phyloP scores from a whole-genome alignment of 2,888 invertebrate genomes.

The Phyllotreta striolata region DNA sequence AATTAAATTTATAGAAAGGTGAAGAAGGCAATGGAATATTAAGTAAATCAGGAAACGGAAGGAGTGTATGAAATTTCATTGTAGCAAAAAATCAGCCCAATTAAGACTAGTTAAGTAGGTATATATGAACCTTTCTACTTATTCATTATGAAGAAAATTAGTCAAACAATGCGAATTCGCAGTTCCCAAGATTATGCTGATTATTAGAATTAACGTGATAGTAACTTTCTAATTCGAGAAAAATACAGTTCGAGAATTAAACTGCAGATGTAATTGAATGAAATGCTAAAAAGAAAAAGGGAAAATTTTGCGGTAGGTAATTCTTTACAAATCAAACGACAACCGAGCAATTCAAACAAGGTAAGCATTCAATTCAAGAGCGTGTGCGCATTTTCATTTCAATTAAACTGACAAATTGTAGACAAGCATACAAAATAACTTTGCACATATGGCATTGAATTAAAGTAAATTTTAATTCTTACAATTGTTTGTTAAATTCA shows the following conservation, averaged over 20 bases:
- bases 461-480: too few species aligned
- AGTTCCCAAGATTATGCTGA: constrained; percentile 23
- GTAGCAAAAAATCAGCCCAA: constrained; percentile 17
- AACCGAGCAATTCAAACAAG: neutral
- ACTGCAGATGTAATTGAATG: constrained; percentile 7
- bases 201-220: constrained; percentile 25
- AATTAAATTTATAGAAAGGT: neutral
- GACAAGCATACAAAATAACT: too few species aligned
- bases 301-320: constrained; percentile 3
- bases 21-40: neutral
- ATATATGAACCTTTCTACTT: constrained; percentile 16
- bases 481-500: too few species aligned
- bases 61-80: neutral
- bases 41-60: constrained; percentile 21
- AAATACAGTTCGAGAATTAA: constrained; percentile 17
- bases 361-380: too few species aligned
- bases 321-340: constrained; percentile 9
- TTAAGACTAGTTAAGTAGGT: constrained; percentile 13
- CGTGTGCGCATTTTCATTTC: too few species aligned
- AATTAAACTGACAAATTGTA: too few species aligned
- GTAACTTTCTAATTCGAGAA: constrained; percentile 27
- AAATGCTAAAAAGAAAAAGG: constrained; percentile 2
- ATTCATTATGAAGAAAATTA: constrained; percentile 19
- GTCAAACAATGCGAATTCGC: constrained; percentile 16
- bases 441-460: too few species aligned